These are phyloP conservation scores for Pedetes capensis DNA, from an alignment of 2,113 vertebrate genomes.

Conservation along the genomic window DNA sequence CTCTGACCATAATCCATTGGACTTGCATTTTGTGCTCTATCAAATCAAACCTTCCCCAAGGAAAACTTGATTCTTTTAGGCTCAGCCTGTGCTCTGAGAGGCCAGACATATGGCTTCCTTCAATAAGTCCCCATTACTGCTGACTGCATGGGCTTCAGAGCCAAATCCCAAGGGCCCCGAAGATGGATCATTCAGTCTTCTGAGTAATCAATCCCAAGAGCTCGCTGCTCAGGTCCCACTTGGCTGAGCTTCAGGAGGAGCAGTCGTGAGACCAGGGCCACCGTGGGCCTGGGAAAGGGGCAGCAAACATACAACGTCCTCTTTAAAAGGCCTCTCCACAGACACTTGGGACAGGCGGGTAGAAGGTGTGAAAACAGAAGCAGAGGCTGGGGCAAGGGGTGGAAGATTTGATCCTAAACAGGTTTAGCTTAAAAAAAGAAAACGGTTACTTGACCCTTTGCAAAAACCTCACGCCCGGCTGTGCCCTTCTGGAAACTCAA, in stretches of 20 bases:
- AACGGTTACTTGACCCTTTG: constrained; percentile 68
- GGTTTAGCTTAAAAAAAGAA: constrained; percentile 61
- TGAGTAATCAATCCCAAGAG: constrained; percentile 72
- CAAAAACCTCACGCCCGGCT: constrained; percentile 66
- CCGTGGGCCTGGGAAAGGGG: background rate
- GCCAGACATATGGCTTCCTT: constrained; percentile 68
- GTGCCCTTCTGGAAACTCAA: constrained; percentile 76
- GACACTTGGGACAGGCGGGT: constrained; percentile 50
- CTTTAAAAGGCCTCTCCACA: constrained; percentile 45
- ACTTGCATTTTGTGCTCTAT: constrained; percentile 76
- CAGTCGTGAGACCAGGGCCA: constrained; percentile 13
- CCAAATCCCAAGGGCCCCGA: constrained; percentile 76
- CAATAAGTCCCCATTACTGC: constrained; percentile 80
- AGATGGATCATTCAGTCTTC: constrained; percentile 79
- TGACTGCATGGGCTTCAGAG: constrained; percentile 66
- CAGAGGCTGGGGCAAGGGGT: background rate
- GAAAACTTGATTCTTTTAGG: constrained; percentile 74
- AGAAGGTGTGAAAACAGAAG: constrained; percentile 59
- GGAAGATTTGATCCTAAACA: constrained; percentile 62
- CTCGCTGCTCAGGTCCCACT: constrained; percentile 26
- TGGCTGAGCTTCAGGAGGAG: constrained; percentile 60
- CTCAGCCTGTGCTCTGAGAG: constrained; percentile 70
- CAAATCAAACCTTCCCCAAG: constrained; percentile 76
- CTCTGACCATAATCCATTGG: constrained; percentile 75
- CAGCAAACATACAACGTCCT: constrained; percentile 22